These are phyloP conservation scores for Eubasilissa splendida DNA, from an alignment of 2,888 invertebrate genomes.

Conservation along the genomic window DNA sequence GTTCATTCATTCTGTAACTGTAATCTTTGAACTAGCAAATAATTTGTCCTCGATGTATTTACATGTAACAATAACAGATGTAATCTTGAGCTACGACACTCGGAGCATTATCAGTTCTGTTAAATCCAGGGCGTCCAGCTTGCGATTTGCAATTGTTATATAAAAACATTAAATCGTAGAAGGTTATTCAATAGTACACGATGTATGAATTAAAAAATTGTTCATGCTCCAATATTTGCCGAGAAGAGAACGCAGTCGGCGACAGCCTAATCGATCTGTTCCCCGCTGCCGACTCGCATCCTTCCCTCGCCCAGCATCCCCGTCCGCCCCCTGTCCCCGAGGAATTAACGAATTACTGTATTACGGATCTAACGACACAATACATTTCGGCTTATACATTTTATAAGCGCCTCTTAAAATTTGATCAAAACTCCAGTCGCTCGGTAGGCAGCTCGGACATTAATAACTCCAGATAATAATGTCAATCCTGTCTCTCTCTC, in stretches of 20 bases:
- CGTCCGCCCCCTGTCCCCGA: constrained; percentile 37
- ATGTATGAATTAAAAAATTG: no score
- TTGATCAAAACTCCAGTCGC: constrained; percentile 41
- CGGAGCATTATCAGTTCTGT: no score
- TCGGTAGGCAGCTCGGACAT: constrained; percentile 17
- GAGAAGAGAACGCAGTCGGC: background rate
- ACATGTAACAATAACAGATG: no score
- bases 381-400: constrained; percentile 43
- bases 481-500: constrained; percentile 30
- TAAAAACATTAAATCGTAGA: no score
- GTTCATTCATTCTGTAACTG: no score
- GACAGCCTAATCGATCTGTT: constrained; percentile 29
- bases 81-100: no score
- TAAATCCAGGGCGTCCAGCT: no score
- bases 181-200: no score
- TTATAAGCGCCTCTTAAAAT: constrained; percentile 47
- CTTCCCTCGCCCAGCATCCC: constrained; percentile 18
- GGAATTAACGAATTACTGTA: constrained; percentile 54
- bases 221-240: background rate
- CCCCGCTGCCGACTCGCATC: constrained; percentile 4
- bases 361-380: constrained; percentile 54
- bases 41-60: no score
- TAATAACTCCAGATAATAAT: constrained; percentile 42
- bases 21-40: no score
- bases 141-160: no score